A percentile compares a stretch with the other conserved stretches of the same genome.
These are phyloP conservation scores for Ibycter americanus DNA, from an alignment of 2,797 vertebrate species.

Conservation along the genomic window DNA sequence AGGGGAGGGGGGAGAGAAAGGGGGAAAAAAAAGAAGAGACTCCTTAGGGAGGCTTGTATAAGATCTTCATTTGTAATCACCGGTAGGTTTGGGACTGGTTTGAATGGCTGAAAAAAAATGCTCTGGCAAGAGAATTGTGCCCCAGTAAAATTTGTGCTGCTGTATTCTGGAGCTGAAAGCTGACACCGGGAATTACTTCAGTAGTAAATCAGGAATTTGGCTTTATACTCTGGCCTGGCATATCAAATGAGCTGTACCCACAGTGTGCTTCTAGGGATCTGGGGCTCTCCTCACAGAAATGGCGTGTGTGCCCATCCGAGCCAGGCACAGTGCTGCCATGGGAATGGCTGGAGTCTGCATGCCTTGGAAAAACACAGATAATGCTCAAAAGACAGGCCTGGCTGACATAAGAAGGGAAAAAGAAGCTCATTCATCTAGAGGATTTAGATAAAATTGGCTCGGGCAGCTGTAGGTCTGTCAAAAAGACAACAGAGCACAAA, in stretches of 20 bases:
- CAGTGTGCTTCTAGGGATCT: background rate
- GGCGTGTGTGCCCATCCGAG: background rate
- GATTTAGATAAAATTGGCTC: background rate
- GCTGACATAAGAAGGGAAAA: background rate
- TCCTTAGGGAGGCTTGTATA: background rate
- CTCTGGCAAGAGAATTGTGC: background rate
- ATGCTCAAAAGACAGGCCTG: background rate
- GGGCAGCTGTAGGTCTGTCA: background rate
- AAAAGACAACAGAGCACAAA: background rate
- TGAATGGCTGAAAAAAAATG: background rate
- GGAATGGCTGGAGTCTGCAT: background rate
- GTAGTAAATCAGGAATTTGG: background rate
- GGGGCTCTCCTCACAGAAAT: background rate
- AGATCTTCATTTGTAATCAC: background rate
- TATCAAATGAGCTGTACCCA: background rate
- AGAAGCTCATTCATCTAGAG: background rate
- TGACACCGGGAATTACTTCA: background rate
- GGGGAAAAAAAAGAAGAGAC: background rate
- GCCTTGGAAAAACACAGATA: background rate
- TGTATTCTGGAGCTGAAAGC: background rate
- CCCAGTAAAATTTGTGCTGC: background rate
- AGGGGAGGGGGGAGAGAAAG: rapidly evolving
- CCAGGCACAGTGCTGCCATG: background rate
- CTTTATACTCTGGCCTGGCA: background rate
- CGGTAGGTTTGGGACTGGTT: background rate